Percentiles rank a stretch among this genome's conserved stretches.
Evolutionary conservation across 2,797 vertebrate genomes (phyloP).

Genomic region (Labroides dimidiatus): DNA sequence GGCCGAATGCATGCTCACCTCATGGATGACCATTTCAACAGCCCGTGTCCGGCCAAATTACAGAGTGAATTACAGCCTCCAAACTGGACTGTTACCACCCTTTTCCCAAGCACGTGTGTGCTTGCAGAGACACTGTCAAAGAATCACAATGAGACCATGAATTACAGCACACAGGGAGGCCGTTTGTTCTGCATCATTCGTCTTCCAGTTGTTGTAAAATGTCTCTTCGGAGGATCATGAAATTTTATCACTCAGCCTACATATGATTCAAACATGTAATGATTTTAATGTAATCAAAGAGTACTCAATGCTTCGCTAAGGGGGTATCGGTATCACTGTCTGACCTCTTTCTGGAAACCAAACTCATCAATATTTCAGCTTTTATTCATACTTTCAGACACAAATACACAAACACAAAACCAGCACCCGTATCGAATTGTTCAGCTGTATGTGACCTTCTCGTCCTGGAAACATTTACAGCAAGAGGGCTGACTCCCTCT

Average conservation of each 20-base stretch:
- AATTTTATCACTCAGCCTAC: constrained; percentile 33
- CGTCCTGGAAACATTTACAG: constrained; percentile 36
- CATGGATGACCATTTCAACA: constrained; percentile 46
- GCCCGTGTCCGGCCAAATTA: constrained; percentile 50
- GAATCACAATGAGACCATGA: constrained; percentile 58
- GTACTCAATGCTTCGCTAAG: constrained; percentile 9
- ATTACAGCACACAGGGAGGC: constrained; percentile 60
- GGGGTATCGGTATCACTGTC: constrained; percentile 38
- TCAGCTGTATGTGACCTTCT: constrained; percentile 56
- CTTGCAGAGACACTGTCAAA: constrained; percentile 21
- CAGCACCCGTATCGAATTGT: constrained; percentile 41
- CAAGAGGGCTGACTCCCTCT: constrained; percentile 21
- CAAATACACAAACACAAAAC: constrained; percentile 33
- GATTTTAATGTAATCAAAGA: constrained; percentile 32
- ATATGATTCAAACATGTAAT: constrained; percentile 10
- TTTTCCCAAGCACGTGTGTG: constrained; percentile 26
- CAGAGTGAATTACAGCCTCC: constrained; percentile 52
- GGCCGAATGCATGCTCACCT: constrained; percentile 49
- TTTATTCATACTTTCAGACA: constrained; percentile 37
- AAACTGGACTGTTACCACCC: constrained; percentile 18
- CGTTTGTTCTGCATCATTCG: constrained; percentile 60
- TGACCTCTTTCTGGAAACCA: constrained; percentile 35
- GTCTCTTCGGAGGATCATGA: constrained; percentile 47
- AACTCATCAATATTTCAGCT: constrained; percentile 48
- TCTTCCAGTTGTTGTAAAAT: constrained; percentile 53